Conservation (phyloP, 2,797 vertebrate genomes). For the Falco columbarius region DNA sequence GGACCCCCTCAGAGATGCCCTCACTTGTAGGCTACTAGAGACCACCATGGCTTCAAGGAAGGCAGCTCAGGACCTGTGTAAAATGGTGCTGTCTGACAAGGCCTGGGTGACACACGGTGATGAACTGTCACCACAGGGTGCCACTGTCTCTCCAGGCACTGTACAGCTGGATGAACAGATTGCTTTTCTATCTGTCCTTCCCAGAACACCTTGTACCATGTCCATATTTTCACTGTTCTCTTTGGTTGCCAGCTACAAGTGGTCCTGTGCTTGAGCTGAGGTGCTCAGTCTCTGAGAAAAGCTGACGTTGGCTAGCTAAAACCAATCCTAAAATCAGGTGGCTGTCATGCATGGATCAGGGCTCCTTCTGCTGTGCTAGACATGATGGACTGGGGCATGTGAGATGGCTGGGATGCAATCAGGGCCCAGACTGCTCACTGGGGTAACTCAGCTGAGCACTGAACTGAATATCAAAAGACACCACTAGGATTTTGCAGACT, state of each 20-base stretch:
- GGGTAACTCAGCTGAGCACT: not conserved
- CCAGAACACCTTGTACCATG: not conserved
- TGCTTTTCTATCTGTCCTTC: not conserved
- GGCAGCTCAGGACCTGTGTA: not conserved
- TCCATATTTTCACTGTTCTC: not conserved
- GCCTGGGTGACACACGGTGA: not conserved
- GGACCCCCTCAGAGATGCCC: not conserved
- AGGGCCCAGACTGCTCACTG: accelerated
- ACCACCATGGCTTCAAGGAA: not conserved
- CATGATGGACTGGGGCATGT: accelerated
- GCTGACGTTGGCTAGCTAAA: not conserved
- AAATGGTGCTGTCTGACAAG: not conserved
- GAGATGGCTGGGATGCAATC: not conserved
- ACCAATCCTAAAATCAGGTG: not conserved
- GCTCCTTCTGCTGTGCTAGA: not conserved
- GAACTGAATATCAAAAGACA: not conserved
- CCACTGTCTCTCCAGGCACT: not conserved
- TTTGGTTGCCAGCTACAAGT: not conserved
- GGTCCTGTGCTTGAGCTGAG: not conserved
- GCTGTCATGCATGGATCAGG: not conserved
- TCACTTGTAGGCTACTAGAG: not conserved
- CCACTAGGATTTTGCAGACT: not conserved
- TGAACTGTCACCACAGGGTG: not conserved
- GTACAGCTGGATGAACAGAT: not conserved
- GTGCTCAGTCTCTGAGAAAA: not conserved